Base-by-base conservation (phyloP, 2,797 vertebrate genomes). In the Schizothorax lantsangensis region DNA sequence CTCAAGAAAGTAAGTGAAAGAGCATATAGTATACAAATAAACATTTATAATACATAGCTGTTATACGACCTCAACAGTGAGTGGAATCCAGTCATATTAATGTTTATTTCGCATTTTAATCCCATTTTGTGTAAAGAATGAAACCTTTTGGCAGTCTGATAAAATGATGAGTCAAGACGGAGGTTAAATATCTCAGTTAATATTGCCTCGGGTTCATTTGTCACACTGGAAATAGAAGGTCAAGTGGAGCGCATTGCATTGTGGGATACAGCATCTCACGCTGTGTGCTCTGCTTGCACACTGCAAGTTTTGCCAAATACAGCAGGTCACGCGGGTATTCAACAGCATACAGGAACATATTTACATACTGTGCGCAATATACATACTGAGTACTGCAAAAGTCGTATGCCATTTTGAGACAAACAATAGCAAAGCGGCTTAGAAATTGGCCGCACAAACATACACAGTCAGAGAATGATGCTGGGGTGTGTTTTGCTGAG, bases 201-300 rank as follows among this genome's bases (percentile, higher is more conserved):
- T 80, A 72, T 73, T 85, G 84, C 66, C 52, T 59, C 40, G n/a
- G 52, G 66, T 23, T 84, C 43, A 84, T 81, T 64, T 74, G 52
- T 79, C 69, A 84, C 86, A 33, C 52, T 86, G 40, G 68, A 81
- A 81, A 81, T 81, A 69, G 57, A 81, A 86, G 84, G 78, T 74
- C 79, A 81, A 81, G 69, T 64, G 69, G 23, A 86, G 69, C 43
- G 19, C 49, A 47, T 7, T 81, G 57, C 84, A 86, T 81, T 86
- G 79, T 81, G 43, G 84, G 79, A 86, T 40, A 45, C 52, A 74
- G 62, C 33, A 74, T 81, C 69, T 72, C 84, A 86, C 15, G 17
- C 54, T 23, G 40, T 47, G 66, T 1, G 38, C 75, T 72, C 75
- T 38, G 75, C 75, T 45, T 73, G 69, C 54, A 74, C 40, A 21